These are phyloP conservation scores for Villa cingulata DNA, from an alignment of 2,888 invertebrate species.

Conservation along the genomic window DNA sequence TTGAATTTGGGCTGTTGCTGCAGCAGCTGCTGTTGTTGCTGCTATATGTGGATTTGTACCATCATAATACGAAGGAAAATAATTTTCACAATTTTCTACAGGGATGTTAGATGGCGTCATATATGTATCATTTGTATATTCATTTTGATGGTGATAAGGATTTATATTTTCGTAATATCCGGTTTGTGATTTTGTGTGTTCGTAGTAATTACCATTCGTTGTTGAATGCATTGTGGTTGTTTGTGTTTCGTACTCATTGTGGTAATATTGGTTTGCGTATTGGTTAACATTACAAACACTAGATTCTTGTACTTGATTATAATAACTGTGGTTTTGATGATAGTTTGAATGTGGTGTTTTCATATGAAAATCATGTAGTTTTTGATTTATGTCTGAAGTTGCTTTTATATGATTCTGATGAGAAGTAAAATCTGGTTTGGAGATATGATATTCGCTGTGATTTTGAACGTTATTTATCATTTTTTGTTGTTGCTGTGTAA, in stretches of 20 bases:
- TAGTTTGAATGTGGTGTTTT: slow-evolving; percentile 18
- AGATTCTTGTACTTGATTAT: slow-evolving; percentile 27
- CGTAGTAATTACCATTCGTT: slow-evolving; percentile 24
- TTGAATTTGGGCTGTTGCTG: slow-evolving; percentile 26
- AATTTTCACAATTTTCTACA: slow-evolving; percentile 16
- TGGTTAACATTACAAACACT: slow-evolving; percentile 16
- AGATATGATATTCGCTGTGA: slow-evolving; percentile 26
- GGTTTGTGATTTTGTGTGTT: slow-evolving; percentile 24
- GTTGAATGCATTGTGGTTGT: slow-evolving; percentile 23
- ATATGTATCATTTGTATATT: slow-evolving; percentile 12
- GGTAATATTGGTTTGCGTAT: slow-evolving; percentile 22
- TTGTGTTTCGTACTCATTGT: slow-evolving; percentile 22
- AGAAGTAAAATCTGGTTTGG: slow-evolving; percentile 22
- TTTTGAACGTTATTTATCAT: slow-evolving; percentile 14
- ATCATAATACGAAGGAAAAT: slow-evolving; percentile 18
- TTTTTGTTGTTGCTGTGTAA: slow-evolving; percentile 21
- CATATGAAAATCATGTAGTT: slow-evolving; percentile 21
- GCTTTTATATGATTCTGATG: slow-evolving; percentile 16
- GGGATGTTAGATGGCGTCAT: slow-evolving; percentile 9
- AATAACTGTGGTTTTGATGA: slow-evolving; percentile 26
- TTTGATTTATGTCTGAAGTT: slow-evolving; percentile 16
- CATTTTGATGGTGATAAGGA: slow-evolving; percentile 16
- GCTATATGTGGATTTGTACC: slow-evolving; percentile 12
- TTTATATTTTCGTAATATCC: slow-evolving; percentile 28
- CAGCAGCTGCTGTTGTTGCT: slow-evolving; percentile 22